Conservation (phyloP, 2,888 invertebrate genomes). For the Andrena flavipes region DNA sequence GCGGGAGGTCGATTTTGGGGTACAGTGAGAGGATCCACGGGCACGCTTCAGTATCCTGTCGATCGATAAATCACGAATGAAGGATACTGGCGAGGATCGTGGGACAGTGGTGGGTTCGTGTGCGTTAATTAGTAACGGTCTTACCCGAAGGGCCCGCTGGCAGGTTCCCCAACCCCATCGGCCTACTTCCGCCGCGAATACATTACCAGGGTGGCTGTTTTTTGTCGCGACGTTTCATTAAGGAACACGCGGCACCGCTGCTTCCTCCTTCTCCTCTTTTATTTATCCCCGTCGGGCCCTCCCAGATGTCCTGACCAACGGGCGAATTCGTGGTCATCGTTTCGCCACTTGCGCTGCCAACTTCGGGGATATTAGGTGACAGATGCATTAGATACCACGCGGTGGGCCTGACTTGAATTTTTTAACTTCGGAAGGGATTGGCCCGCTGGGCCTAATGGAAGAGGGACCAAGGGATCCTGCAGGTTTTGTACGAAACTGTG, state of each 20-base stretch:
- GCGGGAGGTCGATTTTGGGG: background rate
- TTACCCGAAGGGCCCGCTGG: constrained; percentile 68
- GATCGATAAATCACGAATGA: constrained; percentile 63
- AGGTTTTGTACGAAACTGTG: too few relatives aligned
- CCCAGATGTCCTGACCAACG: constrained; percentile 35
- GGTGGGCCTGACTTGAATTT: background rate
- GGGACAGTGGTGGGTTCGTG: constrained; percentile 57
- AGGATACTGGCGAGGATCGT: constrained; percentile 40
- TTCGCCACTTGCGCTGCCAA: background rate
- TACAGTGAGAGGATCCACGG: background rate
- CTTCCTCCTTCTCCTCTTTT: constrained; percentile 39
- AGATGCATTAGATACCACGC: background rate
- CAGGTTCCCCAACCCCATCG: constrained; percentile 69
- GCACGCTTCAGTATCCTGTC: background rate
- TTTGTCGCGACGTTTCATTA: constrained; percentile 78
- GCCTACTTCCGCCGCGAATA: constrained; percentile 82
- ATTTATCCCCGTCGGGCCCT: constrained; percentile 1
- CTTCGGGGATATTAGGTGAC: background rate
- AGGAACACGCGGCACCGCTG: constrained; percentile 69
- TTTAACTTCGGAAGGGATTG: background rate
- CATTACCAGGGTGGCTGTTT: constrained; percentile 77
- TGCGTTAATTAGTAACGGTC: constrained; percentile 81
- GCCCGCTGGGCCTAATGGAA: too few relatives aligned
- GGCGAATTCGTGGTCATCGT: background rate
- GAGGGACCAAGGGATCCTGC: too few relatives aligned